Evolutionary conservation across 2,113 vertebrate genomes (phyloP), one percentile per base, ranked within the genome.

Genomic region (Amphiprion percula): DNA sequence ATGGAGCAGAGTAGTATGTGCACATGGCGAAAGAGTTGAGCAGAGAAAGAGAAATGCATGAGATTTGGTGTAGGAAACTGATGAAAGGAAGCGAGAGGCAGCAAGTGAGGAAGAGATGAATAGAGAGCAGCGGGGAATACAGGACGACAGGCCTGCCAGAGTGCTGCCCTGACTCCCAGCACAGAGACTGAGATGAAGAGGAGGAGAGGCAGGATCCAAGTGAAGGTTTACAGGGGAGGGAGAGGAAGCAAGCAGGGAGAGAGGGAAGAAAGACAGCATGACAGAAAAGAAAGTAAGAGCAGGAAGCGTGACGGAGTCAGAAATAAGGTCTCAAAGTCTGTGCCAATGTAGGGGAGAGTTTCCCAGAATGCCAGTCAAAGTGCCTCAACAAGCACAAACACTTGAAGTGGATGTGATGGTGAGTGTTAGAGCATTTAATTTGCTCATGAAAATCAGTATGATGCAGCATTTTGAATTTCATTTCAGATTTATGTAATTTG

Each of bases 251-350:
- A 41, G 30, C 30, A 10, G 30, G 23, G 41, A 62, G 50, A 16
- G 5, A 44, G 56, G 60, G 62, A 67, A 75, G 52, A 23, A n/a
- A 59, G 56, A 68, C 1, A 9, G 69, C 53, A 39, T n/a, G 61
- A 60, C 0, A 62, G 65, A 21, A 52, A 58, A 44, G 15, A 62
- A 44, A 77, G 56, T 24, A 52, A 65, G 77, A 62, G 55, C 24
- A 56, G 58, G 17, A 67, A 70, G 79, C 47, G 50, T 79, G 74
- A 82, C 61, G 54, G 46, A 82, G 53, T 68, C 50, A 67, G 71
- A 76, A 70, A 67, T 58, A 33, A 62, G 60, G 62, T 76, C 41
- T 80, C 71, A 16, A 28, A 64, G 59, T 64, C 65, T 74, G 60
- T 39, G 72, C 61, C n/a, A 2, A 4, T 39, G 58, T 10, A 55